These are phyloP conservation scores for Noctua janthina DNA, from an alignment of 2,888 invertebrate species.

Conservation along the genomic window DNA sequence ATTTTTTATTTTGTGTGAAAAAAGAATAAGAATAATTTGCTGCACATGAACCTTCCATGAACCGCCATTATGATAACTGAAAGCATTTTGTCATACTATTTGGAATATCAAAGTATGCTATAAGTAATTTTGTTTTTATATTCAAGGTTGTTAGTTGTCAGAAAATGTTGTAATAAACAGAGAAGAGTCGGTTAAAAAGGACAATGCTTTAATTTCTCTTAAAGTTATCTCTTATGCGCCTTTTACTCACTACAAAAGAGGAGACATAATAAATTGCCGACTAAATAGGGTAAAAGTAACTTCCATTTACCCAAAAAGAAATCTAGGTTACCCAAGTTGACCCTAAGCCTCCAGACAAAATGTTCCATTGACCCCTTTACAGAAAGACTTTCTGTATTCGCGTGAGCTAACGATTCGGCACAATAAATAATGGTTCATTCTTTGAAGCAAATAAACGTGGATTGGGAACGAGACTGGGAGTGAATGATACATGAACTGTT, in stretches of 20 bases:
- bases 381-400: slow-evolving; percentile 42
- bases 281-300: slow-evolving; percentile 25
- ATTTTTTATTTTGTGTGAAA: too few species aligned
- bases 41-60: neutral
- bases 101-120: neutral
- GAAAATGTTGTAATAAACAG: slow-evolving; percentile 13
- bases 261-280: slow-evolving; percentile 37
- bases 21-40: too few species aligned
- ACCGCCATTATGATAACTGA: neutral
- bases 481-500: slow-evolving; percentile 46
- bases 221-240: slow-evolving; percentile 12
- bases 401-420: slow-evolving; percentile 48
- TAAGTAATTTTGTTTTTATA: neutral
- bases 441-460: slow-evolving; percentile 40
- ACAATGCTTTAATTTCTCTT: neutral
- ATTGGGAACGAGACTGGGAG: slow-evolving; percentile 27
- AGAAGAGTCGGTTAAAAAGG: neutral
- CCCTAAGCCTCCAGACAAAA: slow-evolving; percentile 51
- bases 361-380: slow-evolving; percentile 55
- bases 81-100: neutral
- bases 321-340: slow-evolving; percentile 44
- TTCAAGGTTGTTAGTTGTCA: neutral
- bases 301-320: slow-evolving; percentile 48
- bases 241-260: slow-evolving; percentile 9
- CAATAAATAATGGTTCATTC: slow-evolving; percentile 62